Evolutionary conservation across 1,140 invertebrate genomes (phyloP).

Genomic region (Heliconius hermathena): DNA sequence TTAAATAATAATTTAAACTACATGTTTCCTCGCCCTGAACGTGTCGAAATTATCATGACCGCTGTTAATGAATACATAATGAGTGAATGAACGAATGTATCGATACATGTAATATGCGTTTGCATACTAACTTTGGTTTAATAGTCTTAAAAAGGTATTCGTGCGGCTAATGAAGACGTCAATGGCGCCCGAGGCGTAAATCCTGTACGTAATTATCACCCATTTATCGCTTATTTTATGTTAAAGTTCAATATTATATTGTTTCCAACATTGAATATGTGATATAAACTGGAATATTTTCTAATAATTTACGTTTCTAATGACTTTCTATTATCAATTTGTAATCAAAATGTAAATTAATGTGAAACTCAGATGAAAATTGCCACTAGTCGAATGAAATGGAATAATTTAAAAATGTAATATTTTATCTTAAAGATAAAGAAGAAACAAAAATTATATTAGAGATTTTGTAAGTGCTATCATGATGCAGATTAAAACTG

Average conservation of each 20-base stretch:
- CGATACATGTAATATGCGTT: slow-evolving; percentile 7
- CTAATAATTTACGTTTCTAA: slow-evolving; percentile 11
- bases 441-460: background rate
- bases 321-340: slow-evolving; percentile 8
- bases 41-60: slow-evolving; percentile 23
- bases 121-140: slow-evolving; percentile 10
- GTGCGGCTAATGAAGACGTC: slow-evolving; percentile 36
- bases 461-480: too few species aligned
- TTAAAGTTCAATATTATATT: slow-evolving; percentile 32
- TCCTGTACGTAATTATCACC: slow-evolving; percentile 35
- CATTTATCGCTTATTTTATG: slow-evolving; percentile 37
- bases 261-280: background rate
- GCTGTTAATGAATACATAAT: slow-evolving; percentile 26
- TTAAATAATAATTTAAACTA: background rate
- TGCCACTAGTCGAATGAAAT: background rate
- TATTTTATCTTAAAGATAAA: background rate
- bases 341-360: slow-evolving; percentile 11
- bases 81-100: slow-evolving; percentile 14
- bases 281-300: background rate
- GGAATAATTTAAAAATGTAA: background rate
- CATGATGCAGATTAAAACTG: too few species aligned
- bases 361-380: slow-evolving; percentile 2
- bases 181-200: slow-evolving; percentile 30
- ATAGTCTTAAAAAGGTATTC: slow-evolving; percentile 29
- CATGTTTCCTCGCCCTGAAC: slow-evolving; percentile 3